Percentiles rank a stretch among this genome's conserved stretches.
Conservation (phyloP, 2,113 vertebrate genomes). For the Penelope pileata region DNA sequence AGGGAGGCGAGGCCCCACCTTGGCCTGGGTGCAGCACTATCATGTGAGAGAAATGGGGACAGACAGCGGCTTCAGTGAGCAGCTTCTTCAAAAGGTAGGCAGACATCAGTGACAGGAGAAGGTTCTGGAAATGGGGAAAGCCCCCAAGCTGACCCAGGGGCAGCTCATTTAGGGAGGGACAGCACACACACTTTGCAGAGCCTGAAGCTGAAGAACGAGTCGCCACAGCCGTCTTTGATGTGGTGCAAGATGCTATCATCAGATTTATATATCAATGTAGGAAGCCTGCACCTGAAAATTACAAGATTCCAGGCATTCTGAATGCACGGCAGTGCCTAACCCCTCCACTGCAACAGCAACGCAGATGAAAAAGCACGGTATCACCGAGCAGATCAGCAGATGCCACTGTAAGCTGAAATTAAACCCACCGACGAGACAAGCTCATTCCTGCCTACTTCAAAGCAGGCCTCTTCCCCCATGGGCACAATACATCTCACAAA, state of each 20-base stretch:
- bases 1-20: not conserved
- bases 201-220: conserved; percentile 33
- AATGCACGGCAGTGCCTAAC: not conserved
- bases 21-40: not conserved
- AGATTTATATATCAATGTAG: conserved; percentile 23
- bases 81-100: not conserved
- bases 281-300: not conserved
- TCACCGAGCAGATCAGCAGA: conserved; percentile 48
- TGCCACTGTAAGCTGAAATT: conserved; percentile 64
- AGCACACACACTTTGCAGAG: not conserved
- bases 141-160: not conserved
- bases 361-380: conserved; percentile 34
- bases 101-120: not conserved
- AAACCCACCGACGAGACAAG: conserved; percentile 48
- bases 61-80: not conserved
- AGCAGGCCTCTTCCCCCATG: conserved; percentile 41
- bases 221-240: not conserved
- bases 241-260: conserved; percentile 37
- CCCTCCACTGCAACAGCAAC: not conserved
- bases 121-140: not conserved
- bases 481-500: conserved; percentile 58
- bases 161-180: not conserved
- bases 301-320: conserved; percentile 60
- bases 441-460: conserved; percentile 65
- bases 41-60: not conserved